These are phyloP conservation scores for Patella depressa DNA, from an alignment of 2,888 invertebrate genomes.

Conservation along the genomic window DNA sequence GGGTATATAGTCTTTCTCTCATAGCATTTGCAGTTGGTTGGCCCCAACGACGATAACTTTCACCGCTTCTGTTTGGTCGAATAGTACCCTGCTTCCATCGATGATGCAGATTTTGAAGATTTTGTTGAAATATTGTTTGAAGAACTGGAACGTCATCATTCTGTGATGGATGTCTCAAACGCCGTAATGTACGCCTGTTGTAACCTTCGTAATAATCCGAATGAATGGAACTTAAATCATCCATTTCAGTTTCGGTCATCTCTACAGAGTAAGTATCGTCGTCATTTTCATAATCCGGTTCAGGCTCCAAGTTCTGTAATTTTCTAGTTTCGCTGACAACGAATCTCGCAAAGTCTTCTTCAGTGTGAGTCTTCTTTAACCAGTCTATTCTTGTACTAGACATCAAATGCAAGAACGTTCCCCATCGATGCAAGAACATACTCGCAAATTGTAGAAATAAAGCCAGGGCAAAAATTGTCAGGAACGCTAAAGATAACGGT, in stretches of 20 bases:
- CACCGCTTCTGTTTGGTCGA: constrained; percentile 14
- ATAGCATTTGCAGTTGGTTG: not conserved
- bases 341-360: constrained; percentile 63
- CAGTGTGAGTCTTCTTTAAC: constrained; percentile 55
- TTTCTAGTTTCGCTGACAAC: constrained; percentile 60
- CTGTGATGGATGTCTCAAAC: constrained; percentile 36
- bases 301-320: constrained; percentile 58
- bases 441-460: constrained; percentile 59
- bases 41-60: not conserved
- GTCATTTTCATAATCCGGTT: constrained; percentile 56
- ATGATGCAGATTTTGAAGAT: constrained; percentile 55
- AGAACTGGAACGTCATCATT: constrained; percentile 50
- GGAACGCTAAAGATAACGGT: constrained; percentile 58
- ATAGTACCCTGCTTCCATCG: constrained; percentile 51
- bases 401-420: constrained; percentile 65
- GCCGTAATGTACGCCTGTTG: constrained; percentile 32
- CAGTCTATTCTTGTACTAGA: constrained; percentile 62
- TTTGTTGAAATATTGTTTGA: constrained; percentile 61
- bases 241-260: constrained; percentile 29
- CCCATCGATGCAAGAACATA: constrained; percentile 64
- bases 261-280: constrained; percentile 25
- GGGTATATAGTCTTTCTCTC: not conserved
- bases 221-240: constrained; percentile 24
- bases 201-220: constrained; percentile 27
- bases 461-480: constrained; percentile 58